phyloP scores from a whole-genome alignment of 2,113 vertebrate genomes.

The Melanocharis versteri region DNA sequence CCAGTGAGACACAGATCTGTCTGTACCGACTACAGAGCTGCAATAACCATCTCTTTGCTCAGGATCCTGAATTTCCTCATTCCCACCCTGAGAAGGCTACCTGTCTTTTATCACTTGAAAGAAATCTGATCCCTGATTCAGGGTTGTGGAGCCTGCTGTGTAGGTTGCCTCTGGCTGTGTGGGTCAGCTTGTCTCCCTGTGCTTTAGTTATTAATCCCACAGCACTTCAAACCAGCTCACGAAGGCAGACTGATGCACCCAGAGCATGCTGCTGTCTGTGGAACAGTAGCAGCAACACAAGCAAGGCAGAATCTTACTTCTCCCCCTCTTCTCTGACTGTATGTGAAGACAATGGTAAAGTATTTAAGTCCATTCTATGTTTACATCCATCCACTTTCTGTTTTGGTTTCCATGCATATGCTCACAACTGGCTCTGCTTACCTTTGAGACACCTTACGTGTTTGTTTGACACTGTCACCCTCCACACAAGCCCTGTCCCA shows the following conservation, averaged over 20 bases:
- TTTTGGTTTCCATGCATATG: not conserved
- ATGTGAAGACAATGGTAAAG: not conserved
- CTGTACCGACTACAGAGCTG: not conserved
- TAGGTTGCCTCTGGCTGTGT: not conserved
- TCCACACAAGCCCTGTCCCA: not conserved
- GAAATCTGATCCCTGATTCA: not conserved
- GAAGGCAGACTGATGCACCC: rapidly evolving
- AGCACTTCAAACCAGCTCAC: not conserved
- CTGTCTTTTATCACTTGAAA: not conserved
- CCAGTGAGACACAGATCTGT: not conserved
- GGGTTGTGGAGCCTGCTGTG: not conserved
- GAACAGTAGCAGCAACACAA: not conserved
- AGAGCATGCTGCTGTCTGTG: not conserved
- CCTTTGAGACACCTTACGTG: not conserved
- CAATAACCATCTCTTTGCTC: not conserved
- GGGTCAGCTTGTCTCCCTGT: not conserved
- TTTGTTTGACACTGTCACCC: not conserved
- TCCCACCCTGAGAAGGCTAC: not conserved
- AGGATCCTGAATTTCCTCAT: not conserved
- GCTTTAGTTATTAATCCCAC: not conserved
- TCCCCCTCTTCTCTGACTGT: not conserved
- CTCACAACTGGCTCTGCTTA: not conserved
- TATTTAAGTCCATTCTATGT: not conserved
- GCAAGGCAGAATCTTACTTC: not conserved
- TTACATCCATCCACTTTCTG: not conserved